Evolutionary conservation across 2,888 invertebrate species (phyloP).

Genomic region (Drosophila falleni): DNA sequence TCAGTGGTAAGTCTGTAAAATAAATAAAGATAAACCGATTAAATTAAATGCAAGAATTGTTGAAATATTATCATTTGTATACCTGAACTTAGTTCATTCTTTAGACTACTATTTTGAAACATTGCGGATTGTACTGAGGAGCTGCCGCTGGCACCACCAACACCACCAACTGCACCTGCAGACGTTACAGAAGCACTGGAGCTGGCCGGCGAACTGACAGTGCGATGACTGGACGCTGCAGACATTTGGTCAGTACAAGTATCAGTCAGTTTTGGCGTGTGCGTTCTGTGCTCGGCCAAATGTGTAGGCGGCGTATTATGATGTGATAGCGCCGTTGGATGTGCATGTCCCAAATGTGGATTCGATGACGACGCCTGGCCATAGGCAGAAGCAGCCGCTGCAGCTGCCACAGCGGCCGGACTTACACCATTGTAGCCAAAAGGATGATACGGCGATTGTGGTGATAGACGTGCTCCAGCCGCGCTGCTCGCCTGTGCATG

Average conservation of each 20-base stretch:
- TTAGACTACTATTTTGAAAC: conserved; percentile 84
- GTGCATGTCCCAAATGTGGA: conserved; percentile 64
- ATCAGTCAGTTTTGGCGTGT: conserved; percentile 80
- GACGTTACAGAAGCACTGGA: conserved; percentile 61
- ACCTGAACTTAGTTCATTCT: conserved; percentile 86
- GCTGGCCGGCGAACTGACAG: conserved; percentile 61
- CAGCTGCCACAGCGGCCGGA: conserved; percentile 79
- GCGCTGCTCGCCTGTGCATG: conserved; percentile 58
- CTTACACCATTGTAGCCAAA: conserved; percentile 84
- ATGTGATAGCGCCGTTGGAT: conserved; percentile 55
- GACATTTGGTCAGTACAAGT: conserved; percentile 74
- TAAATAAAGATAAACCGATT: not conserved
- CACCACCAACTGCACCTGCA: conserved; percentile 50
- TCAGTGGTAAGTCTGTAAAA: conserved; percentile 93
- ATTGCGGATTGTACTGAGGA: conserved; percentile 76
- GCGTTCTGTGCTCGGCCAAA: conserved; percentile 62
- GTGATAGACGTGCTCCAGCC: conserved; percentile 85
- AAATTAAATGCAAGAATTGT: not conserved
- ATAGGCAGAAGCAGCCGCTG: conserved; percentile 76
- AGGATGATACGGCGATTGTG: conserved; percentile 83
- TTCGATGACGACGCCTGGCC: conserved; percentile 64
- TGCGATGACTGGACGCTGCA: conserved; percentile 73
- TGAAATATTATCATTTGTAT: not conserved
- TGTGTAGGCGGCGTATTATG: conserved; percentile 65
- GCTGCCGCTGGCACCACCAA: conserved; percentile 52